These are phyloP conservation scores for Malacoctenus gilli DNA, from an alignment of 2,797 vertebrate species.

Conservation along the genomic window DNA sequence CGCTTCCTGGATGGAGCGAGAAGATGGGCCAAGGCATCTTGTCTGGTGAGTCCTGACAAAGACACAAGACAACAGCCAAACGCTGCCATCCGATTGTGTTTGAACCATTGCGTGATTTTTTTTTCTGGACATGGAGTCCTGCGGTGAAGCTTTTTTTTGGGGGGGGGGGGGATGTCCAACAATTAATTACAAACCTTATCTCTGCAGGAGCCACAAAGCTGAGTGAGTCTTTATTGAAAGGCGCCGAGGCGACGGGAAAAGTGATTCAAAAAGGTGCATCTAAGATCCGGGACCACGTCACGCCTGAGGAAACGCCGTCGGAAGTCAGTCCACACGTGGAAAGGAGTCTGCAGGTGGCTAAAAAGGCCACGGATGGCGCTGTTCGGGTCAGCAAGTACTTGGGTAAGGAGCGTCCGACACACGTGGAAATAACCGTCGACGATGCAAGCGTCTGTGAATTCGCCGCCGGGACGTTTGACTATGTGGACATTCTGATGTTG, in stretches of 20 bases:
- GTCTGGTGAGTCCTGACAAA: conserved; percentile 84
- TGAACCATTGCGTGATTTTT: too few relatives aligned
- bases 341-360: conserved; percentile 86
- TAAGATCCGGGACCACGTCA: conserved; percentile 89
- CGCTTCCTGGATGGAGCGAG: conserved; percentile 92
- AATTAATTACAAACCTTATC: too few relatives aligned
- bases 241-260: conserved; percentile 90
- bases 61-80: too few relatives aligned
- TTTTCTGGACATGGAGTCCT: too few relatives aligned
- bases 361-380: conserved; percentile 89
- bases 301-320: conserved; percentile 90
- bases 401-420: conserved; percentile 75
- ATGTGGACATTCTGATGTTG: too few relatives aligned
- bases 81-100: too few relatives aligned
- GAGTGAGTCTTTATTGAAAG: conserved; percentile 88
- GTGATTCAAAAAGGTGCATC: conserved; percentile 91
- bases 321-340: conserved; percentile 89
- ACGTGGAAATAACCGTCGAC: too few relatives aligned
- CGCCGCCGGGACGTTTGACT: too few relatives aligned
- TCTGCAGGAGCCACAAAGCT: conserved; percentile 89
- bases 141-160: too few relatives aligned
- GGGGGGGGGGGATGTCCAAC: too few relatives aligned
- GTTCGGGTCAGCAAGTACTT: conserved; percentile 92
- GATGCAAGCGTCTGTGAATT: too few relatives aligned
- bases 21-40: conserved; percentile 92